These are phyloP conservation scores for Silurus aristotelis DNA, from an alignment of 2,797 vertebrate species.

Conservation along the genomic window DNA sequence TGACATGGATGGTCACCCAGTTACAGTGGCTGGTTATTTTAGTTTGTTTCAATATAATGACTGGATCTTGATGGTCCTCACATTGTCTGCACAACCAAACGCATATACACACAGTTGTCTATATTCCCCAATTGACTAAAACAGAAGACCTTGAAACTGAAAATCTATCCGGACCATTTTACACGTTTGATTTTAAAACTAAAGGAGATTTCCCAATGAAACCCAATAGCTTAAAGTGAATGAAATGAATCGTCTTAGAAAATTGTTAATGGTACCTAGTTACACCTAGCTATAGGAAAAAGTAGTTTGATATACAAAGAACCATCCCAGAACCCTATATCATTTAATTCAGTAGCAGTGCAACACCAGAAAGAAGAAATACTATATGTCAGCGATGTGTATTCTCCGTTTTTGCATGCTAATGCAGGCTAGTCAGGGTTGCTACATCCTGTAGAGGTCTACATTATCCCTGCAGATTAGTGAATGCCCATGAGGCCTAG, in stretches of 20 bases:
- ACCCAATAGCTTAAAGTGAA: background rate
- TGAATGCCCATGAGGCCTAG: constrained; percentile 56
- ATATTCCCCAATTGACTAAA: background rate
- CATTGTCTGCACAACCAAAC: background rate
- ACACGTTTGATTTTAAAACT: background rate
- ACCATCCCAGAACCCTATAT: background rate
- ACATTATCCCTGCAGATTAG: constrained; percentile 64
- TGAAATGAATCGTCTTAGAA: background rate
- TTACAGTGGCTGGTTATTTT: background rate
- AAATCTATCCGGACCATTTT: background rate
- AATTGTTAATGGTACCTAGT: background rate
- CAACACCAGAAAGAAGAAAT: background rate
- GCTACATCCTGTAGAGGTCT: constrained; percentile 49
- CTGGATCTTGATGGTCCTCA: background rate
- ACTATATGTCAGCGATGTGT: background rate
- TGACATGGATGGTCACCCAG: background rate
- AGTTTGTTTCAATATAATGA: background rate
- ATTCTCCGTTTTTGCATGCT: background rate
- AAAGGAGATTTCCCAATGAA: background rate
- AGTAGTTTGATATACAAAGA: no score
- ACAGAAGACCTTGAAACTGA: background rate
- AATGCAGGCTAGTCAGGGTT: constrained; percentile 50
- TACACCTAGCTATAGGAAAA: background rate
- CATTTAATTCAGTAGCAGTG: background rate
- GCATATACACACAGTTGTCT: background rate